Conservation (phyloP, 2,113 vertebrate genomes). For the Pedionomus torquatus region DNA sequence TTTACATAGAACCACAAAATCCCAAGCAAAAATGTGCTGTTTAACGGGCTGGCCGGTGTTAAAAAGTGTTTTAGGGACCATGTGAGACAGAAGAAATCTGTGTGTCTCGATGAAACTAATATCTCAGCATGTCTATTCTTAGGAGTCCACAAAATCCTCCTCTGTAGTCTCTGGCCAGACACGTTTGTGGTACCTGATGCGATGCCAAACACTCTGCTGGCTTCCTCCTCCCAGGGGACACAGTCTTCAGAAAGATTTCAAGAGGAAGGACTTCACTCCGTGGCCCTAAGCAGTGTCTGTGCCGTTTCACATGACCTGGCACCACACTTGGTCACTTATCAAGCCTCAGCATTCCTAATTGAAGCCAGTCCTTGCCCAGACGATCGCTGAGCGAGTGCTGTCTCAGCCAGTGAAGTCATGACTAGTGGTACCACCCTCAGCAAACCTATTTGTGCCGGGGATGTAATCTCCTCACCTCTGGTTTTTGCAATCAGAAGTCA, state of each 20-base stretch:
- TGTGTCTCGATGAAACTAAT: background rate
- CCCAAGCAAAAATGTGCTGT: background rate
- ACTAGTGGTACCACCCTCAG: background rate
- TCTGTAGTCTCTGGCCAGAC: background rate
- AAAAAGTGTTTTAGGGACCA: background rate
- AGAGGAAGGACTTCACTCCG: background rate
- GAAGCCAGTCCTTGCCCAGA: background rate
- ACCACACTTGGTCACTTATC: background rate
- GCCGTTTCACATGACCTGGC: background rate
- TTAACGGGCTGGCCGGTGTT: background rate
- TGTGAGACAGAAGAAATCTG: too few species aligned
- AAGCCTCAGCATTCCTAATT: background rate
- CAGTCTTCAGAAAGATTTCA: background rate
- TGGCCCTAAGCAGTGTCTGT: background rate
- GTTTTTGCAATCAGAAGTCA: background rate
- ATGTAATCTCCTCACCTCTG: background rate
- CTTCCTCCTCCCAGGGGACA: background rate
- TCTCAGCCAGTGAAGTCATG: background rate
- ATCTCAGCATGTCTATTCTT: background rate
- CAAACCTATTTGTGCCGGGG: rapidly evolving
- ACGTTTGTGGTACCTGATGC: background rate
- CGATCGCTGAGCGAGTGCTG: background rate
- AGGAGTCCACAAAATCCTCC: background rate
- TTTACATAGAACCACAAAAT: background rate
- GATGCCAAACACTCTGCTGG: background rate